phyloP scores from a whole-genome alignment of 2,113 vertebrate species.

The Hippopotamus amphibius region DNA sequence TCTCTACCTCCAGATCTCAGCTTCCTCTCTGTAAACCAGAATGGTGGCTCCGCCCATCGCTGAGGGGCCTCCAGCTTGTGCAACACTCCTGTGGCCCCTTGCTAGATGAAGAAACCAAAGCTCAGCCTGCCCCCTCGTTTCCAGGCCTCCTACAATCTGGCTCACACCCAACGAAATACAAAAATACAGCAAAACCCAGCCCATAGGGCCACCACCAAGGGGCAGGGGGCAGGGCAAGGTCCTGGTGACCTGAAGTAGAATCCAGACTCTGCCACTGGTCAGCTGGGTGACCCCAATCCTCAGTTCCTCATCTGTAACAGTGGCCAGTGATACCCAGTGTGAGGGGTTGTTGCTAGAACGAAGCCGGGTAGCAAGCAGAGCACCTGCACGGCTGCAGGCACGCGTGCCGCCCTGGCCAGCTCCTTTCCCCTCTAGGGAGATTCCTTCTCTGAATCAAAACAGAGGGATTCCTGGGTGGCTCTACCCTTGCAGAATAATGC shows the following conservation, averaged over 20 bases:
- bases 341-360: background rate
- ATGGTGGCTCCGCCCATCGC: background rate
- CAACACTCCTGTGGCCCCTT: background rate
- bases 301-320: background rate
- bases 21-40: background rate
- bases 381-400: background rate
- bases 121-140: background rate
- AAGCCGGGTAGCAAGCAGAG: background rate
- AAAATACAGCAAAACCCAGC: background rate
- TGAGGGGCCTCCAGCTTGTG: background rate
- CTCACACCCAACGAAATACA: background rate
- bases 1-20: background rate
- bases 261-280: background rate
- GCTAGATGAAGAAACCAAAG: background rate
- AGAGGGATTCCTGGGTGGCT: background rate
- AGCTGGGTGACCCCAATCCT: background rate
- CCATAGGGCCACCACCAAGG: background rate
- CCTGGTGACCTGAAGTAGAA: background rate
- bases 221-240: background rate
- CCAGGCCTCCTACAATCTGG: background rate
- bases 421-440: background rate
- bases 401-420: rapidly evolving
- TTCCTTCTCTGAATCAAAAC: background rate
- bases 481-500: background rate
- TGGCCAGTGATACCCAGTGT: background rate